Evolutionary conservation across 35 echinoderm and acorn worm species (phyloP), one percentile per base, ranked within the genome.

Genomic region (Strongylocentrotus purpuratus): DNA sequence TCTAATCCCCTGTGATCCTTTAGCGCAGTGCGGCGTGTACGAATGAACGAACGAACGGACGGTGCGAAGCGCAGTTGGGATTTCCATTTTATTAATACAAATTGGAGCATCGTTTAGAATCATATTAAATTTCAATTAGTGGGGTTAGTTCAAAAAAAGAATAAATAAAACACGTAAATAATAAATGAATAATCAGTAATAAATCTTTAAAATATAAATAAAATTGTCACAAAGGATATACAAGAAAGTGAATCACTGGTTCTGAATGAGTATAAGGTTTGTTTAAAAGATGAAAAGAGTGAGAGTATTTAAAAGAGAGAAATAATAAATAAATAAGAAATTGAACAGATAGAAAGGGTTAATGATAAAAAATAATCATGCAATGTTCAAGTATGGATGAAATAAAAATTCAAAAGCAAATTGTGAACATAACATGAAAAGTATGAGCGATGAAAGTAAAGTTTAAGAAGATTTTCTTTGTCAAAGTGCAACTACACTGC

Each of bases 1-100:
- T 31, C 32, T 33, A 55, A 85, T 94, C 85, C 93, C 86, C 95
- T 92, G 15, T 94, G 65, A 20, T 96, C 71, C 85, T 88, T 65
- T 50, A 50, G 47, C 46, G 33, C 90, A 85, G 65, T 46, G 87
- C 32, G 20, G 32, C 65, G 20, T 78, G 65, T 78, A 78, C 22
- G 65, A 78, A n/a, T 78, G 65, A 59, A 59, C 52, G 11, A 59
- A 59, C 52, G 52, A 59, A 59, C 52, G 52, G 58, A 93, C 91
- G 91, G 46, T 58, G 91, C 45, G 46, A 50, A 93, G 91, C 91
- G 48, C 91, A 58, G 48, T 93, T 93, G 46, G 48, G 91, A 32
- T 55, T 93, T 46, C 48, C 91, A 93, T 58, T 28, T 78, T 78
- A 31, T 78, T 78, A 78, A 78, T 33, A 92, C 9, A 31, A 32